Percentiles rank a stretch among this genome's conserved stretches.
phyloP scores from a whole-genome alignment of 2,888 invertebrate genomes.

The Melinaea menophilus region DNA sequence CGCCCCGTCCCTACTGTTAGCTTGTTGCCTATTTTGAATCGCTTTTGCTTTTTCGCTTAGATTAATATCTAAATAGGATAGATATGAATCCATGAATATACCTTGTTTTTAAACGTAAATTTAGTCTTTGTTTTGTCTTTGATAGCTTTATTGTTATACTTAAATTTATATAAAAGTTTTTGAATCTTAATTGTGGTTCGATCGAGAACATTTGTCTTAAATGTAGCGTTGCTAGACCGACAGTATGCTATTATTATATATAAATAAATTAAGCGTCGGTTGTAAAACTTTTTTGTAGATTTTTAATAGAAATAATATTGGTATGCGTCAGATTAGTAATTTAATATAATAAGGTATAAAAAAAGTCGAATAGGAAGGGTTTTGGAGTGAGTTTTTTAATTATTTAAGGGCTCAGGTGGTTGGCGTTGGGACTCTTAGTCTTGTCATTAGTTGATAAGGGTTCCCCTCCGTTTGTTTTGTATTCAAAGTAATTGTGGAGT shows the following conservation, averaged over 20 bases:
- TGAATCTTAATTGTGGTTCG: constrained; percentile 14
- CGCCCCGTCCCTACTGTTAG: constrained; percentile 75
- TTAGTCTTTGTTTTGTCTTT: constrained; percentile 60
- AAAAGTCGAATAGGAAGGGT: constrained; percentile 25
- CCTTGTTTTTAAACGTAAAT: constrained; percentile 78
- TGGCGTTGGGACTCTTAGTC: constrained; percentile 34
- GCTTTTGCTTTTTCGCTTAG: constrained; percentile 78
- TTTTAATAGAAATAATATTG: neutral
- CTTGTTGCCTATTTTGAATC: constrained; percentile 79
- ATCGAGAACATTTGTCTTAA: constrained; percentile 12
- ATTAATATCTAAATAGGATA: constrained; percentile 79
- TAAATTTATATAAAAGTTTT: constrained; percentile 7
- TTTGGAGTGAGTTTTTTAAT: constrained; percentile 32
- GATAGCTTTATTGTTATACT: constrained; percentile 48
- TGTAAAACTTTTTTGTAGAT: neutral
- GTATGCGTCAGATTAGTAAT: neutral
- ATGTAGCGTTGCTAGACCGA: constrained; percentile 18
- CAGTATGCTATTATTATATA: constrained; percentile 22
- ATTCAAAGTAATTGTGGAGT: constrained; percentile 30
- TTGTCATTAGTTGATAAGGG: constrained; percentile 66
- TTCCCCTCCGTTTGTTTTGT: constrained; percentile 56
- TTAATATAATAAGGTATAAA: constrained; percentile 1
- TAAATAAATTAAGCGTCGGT: constrained; percentile 5
- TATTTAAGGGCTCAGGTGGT: constrained; percentile 36
- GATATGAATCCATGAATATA: constrained; percentile 77